These are phyloP conservation scores for Synanthedon formicaeformis DNA, from an alignment of 2,888 invertebrate species.

Conservation along the genomic window DNA sequence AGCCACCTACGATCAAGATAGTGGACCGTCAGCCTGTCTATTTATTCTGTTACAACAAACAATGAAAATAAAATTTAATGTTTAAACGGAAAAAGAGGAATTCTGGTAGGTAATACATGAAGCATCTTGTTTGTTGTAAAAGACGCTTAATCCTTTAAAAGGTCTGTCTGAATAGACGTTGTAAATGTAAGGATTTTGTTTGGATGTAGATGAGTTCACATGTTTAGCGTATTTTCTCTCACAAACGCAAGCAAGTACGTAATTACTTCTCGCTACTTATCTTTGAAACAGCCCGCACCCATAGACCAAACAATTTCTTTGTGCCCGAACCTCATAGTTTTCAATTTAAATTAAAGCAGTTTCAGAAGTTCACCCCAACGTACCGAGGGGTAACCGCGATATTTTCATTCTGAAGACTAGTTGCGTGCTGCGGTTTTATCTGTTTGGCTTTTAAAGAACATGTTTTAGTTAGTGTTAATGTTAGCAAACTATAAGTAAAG, in stretches of 20 bases:
- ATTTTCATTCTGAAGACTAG: neutral
- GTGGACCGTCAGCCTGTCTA: too few relatives aligned
- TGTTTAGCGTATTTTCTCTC: neutral
- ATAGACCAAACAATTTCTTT: slow-evolving; percentile 51
- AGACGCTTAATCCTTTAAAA: too few relatives aligned
- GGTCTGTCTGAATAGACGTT: too few relatives aligned
- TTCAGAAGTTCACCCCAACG: slow-evolving; percentile 1
- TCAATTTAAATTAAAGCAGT: slow-evolving; percentile 37
- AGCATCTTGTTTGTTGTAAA: too few relatives aligned
- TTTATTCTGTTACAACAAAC: too few relatives aligned
- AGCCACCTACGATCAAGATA: too few relatives aligned
- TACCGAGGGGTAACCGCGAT: neutral
- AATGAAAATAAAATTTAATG: too few relatives aligned
- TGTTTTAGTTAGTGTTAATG: too few relatives aligned
- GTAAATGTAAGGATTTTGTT: too few relatives aligned
- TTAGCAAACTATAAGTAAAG: too few relatives aligned
- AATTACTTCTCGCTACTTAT: neutral
- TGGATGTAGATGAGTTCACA: neutral
- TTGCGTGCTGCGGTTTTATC: neutral
- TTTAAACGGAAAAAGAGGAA: too few relatives aligned
- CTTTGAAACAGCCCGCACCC: slow-evolving; percentile 12
- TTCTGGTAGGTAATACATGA: too few relatives aligned
- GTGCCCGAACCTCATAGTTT: slow-evolving; percentile 44
- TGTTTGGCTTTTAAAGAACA: neutral
- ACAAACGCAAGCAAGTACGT: neutral